phyloP scores from a whole-genome alignment of 2,888 invertebrate genomes.

The Polyommatus icarus region DNA sequence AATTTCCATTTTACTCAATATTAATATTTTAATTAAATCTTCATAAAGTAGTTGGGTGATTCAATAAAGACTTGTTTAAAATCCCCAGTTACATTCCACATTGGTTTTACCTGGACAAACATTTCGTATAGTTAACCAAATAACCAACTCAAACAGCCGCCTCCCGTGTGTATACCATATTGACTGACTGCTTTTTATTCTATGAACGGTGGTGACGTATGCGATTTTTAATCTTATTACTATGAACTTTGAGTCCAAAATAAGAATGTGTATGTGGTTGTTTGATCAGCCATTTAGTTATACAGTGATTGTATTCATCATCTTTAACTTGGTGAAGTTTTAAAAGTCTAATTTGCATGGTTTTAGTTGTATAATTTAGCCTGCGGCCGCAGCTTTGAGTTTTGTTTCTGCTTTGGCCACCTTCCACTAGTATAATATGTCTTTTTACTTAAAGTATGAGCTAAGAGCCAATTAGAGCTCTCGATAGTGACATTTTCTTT shows the following conservation, averaged over 20 bases:
- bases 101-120: neutral
- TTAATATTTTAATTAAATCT: neutral
- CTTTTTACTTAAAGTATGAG: no score
- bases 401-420: no score
- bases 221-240: neutral
- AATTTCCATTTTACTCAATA: neutral
- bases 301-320: neutral
- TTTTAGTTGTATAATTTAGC: no score
- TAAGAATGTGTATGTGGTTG: neutral
- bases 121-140: slow-evolving; percentile 6
- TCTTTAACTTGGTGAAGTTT: neutral
- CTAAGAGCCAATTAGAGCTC: no score
- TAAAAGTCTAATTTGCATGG: no score
- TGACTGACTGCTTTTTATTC: neutral
- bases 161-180: neutral
- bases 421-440: no score
- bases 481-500: no score
- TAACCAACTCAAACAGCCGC: neutral
- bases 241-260: neutral
- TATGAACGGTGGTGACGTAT: neutral
- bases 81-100: neutral
- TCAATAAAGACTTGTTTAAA: neutral
- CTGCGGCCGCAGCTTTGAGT: no score
- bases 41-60: neutral
- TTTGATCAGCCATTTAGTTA: neutral